Evolutionary conservation across 2,797 vertebrate species (phyloP), one percentile per base, ranked within the genome.

Genomic region (Tachyglossus aculeatus): DNA sequence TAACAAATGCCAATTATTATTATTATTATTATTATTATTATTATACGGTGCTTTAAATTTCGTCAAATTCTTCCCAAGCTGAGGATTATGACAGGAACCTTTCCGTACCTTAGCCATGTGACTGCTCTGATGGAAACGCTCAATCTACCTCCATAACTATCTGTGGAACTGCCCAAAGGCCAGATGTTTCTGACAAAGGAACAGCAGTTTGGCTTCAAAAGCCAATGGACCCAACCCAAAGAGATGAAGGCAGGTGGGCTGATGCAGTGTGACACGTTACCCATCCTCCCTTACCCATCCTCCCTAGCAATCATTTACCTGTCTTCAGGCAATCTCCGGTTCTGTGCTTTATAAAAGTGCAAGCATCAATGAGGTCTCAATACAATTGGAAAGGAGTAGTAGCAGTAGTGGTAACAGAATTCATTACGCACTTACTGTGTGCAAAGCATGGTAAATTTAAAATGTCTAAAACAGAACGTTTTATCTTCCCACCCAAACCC

Each of bases 131-230:
- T 57, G 80, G 69, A 47, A 58, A 37, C 10, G 60, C 65, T 84
- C 56, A 40, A 70, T 41, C 39, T 22, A 73, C 48, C 32, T 1
- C 0, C 22, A 79, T 54, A 66, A 47, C 39, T 63, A 57, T 62
- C 74, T 19, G 9, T 16, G 4, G 74, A 61, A 4, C 2, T 70
- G 82, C 84, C 87, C 88, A 79, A 61, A 47, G 59, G 77, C 60
- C 79, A 85, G 86, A 84, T 82, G 84, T 74, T 68, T 37, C 25
- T 54, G 58, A 79, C 73, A 51, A 66, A 58, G 74, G 27, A 54
- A 13, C 37, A 55, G 48, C 56, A 32, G 43, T 48, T 61, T 70
- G 63, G 65, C 71, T 64, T 45, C 38, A 22, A 70, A 63, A 47
- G 34, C 13, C 19, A 39, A 29, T 68, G 75, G 21, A 65, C 74